Conservation (phyloP, 2,797 vertebrate genomes). For the Eospalax fontanierii region DNA sequence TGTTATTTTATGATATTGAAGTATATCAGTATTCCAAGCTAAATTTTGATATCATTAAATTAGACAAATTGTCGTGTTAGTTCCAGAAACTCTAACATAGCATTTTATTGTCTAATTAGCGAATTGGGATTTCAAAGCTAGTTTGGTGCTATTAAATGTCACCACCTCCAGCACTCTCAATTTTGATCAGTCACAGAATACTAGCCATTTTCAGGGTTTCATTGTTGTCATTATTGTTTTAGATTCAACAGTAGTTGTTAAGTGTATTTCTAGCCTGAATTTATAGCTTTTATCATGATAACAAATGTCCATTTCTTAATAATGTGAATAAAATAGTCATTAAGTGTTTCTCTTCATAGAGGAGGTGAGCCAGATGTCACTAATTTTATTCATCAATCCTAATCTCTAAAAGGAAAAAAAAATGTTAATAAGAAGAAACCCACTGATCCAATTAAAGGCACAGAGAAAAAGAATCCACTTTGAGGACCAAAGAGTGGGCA, state of each 20-base stretch:
- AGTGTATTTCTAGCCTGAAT: constrained; percentile 8
- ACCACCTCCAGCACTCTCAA: neutral
- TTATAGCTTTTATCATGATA: constrained; percentile 11
- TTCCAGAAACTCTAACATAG: neutral
- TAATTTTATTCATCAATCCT: constrained; percentile 74
- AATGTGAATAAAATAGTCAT: neutral
- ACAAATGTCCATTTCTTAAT: constrained; percentile 23
- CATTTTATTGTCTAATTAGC: neutral
- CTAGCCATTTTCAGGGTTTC: neutral
- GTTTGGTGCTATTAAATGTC: neutral
- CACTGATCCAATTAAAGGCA: constrained; percentile 75
- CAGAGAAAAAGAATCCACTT: constrained; percentile 76
- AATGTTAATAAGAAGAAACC: constrained; percentile 81
- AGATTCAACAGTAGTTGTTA: neutral
- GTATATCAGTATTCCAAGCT: neutral
- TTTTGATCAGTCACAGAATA: constrained; percentile 24
- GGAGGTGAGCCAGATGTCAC: constrained; percentile 67
- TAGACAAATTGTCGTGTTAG: neutral
- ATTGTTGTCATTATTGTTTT: neutral
- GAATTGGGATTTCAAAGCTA: constrained; percentile 7
- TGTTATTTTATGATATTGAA: neutral
- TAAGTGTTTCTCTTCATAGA: constrained; percentile 50
- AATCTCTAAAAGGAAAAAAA: constrained; percentile 76
- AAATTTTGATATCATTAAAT: neutral
- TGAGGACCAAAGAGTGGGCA: constrained; percentile 73